Base-by-base conservation (phyloP, 1,140 invertebrate species). In the Doryteuthis pealeii region DNA sequence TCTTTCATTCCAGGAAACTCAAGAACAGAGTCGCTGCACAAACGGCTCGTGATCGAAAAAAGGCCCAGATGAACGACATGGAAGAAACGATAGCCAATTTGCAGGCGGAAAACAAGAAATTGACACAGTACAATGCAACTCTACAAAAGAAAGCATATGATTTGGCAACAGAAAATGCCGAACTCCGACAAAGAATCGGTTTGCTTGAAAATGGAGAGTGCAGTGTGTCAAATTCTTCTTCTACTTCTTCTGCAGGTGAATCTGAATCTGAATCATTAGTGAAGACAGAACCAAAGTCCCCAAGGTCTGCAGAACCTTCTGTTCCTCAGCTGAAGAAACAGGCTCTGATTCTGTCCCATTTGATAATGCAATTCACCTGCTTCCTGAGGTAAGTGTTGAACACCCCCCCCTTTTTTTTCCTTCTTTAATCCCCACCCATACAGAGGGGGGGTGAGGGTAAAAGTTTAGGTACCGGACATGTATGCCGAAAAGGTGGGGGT, bases 1-100 rank as follows among this genome's bases (percentile, higher is more conserved):
- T 77, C 78, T 69, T 58, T 84, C 82, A 88, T 88, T 71, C 14
- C 84, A 96, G 97, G 87, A 99, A 99, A 90, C 85, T 99, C 78
- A 99, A 98, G 87, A 99, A 99, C 86, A 90, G 97, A 81, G 95
- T 98, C 22, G 97, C 97, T 49, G 97, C 97, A n/a, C 97, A 99
- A 87, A 97, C 94, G 58, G 98, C 97, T 0, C 90, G 97, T 71
- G 97, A 99, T 87, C 91, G 96, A n/a, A 99, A 99, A 84, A 98
- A 98, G 87, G 94, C 94, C 0, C 93, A 93, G 85, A 92, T 98
- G 91, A 92, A 94, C 75, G 93, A 96, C 80, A 91, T 98, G 87
- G 96, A 98, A 84, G 78, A 88, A 71, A 80, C 82, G 67, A 76
- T 90, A 0, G 79, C 80, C 28, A 40, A 83, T 40, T 73, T 89